phyloP scores from a whole-genome alignment of 2,797 vertebrate genomes.

The Microctenopoma stevenorrisi region DNA sequence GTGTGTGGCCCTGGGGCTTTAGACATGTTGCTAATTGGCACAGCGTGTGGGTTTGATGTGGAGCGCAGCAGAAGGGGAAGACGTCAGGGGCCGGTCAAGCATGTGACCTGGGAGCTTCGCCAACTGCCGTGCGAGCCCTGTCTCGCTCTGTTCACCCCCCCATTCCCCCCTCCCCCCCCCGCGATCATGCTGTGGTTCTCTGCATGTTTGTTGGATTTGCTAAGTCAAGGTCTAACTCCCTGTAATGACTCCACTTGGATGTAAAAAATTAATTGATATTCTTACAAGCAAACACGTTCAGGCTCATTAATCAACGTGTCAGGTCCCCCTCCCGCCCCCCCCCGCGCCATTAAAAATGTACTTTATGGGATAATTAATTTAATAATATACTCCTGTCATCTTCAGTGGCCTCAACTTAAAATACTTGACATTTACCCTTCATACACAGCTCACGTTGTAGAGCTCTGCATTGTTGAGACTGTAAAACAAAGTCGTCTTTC shows the following conservation, averaged over 20 bases:
- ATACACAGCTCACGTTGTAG: conserved; percentile 60
- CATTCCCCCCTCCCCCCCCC: background rate
- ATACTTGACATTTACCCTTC: conserved; percentile 84
- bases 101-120: conserved; percentile 69
- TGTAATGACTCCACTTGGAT: conserved; percentile 88
- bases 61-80: conserved; percentile 49
- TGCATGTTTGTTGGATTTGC: conserved; percentile 74
- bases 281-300: conserved; percentile 87
- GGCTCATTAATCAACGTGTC: conserved; percentile 90
- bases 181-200: conserved; percentile 63
- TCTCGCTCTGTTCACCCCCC: conserved; percentile 22
- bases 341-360: conserved; percentile 71
- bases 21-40: conserved; percentile 76
- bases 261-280: conserved; percentile 87
- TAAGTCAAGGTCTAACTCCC: conserved; percentile 89
- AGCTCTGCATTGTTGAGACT: conserved; percentile 41
- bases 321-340: conserved; percentile 76
- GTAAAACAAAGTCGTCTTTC: conserved; percentile 31
- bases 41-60: conserved; percentile 71
- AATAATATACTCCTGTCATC: conserved; percentile 83
- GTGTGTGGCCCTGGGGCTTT: conserved; percentile 55
- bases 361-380: conserved; percentile 87
- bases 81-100: conserved; percentile 55
- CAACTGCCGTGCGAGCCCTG: conserved; percentile 45
- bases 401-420: conserved; percentile 83